These are phyloP conservation scores for Platycheirus rosarum DNA, from an alignment of 2,888 invertebrate genomes.

Conservation along the genomic window DNA sequence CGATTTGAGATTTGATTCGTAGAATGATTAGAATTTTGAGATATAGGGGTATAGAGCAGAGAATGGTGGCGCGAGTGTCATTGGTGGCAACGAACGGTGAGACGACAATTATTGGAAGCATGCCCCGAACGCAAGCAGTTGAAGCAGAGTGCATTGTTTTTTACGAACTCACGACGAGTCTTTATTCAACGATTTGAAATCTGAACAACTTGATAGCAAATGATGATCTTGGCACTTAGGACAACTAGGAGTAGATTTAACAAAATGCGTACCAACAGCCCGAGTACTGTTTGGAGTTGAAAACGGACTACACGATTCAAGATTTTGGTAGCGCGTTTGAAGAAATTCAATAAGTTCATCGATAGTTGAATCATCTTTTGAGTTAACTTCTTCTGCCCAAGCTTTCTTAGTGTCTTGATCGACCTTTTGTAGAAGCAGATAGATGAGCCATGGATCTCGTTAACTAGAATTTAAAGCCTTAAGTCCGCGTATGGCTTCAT, in stretches of 20 bases:
- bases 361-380: conserved; percentile 8
- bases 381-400: conserved; percentile 29
- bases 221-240: neutral
- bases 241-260: conserved; percentile 1
- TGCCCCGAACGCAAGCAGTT: no score
- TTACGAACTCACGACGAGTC: no score
- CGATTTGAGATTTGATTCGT: neutral
- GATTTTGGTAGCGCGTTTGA: conserved; percentile 27
- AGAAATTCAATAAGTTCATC: conserved; percentile 44
- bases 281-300: neutral
- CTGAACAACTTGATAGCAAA: no score
- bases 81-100: no score
- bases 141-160: no score
- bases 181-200: no score
- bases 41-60: no score
- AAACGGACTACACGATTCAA: conserved; percentile 21
- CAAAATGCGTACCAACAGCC: neutral
- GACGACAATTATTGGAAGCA: no score
- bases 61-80: no score
- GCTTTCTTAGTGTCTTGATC: conserved; percentile 35
- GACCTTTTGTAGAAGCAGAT: conserved; percentile 38
- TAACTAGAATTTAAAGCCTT: conserved; percentile 10
- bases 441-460: conserved; percentile 49
- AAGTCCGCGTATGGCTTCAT: conserved; percentile 40
- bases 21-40: no score